Base-by-base conservation (phyloP, 2,888 invertebrate genomes). In the Seira sanloemensis region DNA sequence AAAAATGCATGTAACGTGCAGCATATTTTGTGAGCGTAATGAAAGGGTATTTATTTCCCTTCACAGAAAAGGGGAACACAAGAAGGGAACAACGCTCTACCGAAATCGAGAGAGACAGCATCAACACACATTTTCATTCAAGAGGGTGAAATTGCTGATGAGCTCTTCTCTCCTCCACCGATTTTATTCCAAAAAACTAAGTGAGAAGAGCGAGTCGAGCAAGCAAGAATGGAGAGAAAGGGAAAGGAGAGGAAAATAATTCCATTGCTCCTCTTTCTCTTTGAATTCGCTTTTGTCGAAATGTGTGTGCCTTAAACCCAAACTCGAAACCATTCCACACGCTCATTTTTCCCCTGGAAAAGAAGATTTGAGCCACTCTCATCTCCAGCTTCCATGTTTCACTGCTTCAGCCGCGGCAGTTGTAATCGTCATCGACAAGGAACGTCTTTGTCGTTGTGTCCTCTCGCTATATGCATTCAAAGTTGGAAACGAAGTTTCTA, bases 371-470 rank as follows among this genome's bases (percentile, higher is more conserved):
- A 12, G 27, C 74, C 26, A 66, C 75, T 37, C 46, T n/a, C 7
- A 24, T 21, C 72, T 72, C 24, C 54, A 37, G 37, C 37, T 58
- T 27, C 27, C 0, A 21, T 18, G 23, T 54, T 54, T 50, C 5
- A 50, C 50, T 50, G 50, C 50, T 50, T 73, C n/a, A 27, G 54
- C 18, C 5, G 65, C 18, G 24, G 67, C 2, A 76, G 67, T 76
- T 67, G 26, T 24, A 73, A 62, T 50, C 50, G 21, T 81, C 81
- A 75, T 75, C 26, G 67, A 77, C 77, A 72, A 73, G 72, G 26
- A 82, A 82, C 73, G 75, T 82, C 77, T 71, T 82, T 46, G 71
- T 81, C 68, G 62, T 81, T 69, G n/a, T n/a, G 68, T 68, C 75
- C 58, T 76, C 37, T 71, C 21, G 46, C 75, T 62, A 37, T 67